Evolutionary conservation across 2,113 vertebrate species (phyloP).

Genomic region (Onychostoma macrolepis): DNA sequence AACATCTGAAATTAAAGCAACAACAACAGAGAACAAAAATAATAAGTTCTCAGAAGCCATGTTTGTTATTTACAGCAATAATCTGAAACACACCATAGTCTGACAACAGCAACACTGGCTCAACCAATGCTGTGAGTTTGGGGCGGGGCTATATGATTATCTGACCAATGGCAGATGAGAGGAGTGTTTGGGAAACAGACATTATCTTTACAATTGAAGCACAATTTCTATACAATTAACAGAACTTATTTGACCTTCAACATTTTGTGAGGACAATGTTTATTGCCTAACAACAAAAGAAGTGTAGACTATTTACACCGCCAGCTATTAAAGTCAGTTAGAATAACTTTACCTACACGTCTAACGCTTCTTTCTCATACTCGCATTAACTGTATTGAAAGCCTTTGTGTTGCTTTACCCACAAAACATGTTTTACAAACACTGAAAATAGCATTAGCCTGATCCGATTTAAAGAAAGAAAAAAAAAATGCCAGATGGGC

Average conservation of each 20-base stretch:
- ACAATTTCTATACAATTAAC: not conserved
- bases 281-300: not conserved
- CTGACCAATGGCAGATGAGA: not conserved
- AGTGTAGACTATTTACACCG: not conserved
- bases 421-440: not conserved
- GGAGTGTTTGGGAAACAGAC: not conserved
- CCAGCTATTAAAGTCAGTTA: not conserved
- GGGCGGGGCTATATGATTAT: not conserved
- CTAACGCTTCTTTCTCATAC: not conserved
- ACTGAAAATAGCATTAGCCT: slow-evolving; percentile 14
- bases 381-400: not conserved
- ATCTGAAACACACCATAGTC: not conserved
- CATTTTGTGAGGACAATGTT: not conserved
- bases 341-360: not conserved
- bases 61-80: too few species aligned
- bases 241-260: not conserved
- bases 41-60: not conserved
- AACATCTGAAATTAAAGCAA: not conserved
- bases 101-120: not conserved
- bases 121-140: not conserved
- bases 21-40: not conserved
- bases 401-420: not conserved
- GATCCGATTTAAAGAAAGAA: not conserved
- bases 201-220: not conserved
- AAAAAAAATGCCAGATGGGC: slow-evolving; percentile 9